Evolutionary conservation across 2,888 invertebrate species (phyloP).

Genomic region (Poecilobothrus nobilitatus): DNA sequence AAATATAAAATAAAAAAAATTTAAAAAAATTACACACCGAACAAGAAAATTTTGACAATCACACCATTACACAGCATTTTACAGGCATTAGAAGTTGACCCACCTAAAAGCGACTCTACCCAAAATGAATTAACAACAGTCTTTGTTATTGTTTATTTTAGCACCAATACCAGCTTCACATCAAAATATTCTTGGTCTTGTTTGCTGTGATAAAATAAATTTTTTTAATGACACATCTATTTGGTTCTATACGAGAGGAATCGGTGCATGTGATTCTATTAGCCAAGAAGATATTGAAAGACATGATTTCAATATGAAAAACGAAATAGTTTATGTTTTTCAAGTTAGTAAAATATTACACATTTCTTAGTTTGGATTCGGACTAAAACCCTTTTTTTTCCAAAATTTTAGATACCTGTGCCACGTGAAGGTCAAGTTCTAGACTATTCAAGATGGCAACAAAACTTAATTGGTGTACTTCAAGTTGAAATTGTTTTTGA

Average conservation of each 20-base stretch:
- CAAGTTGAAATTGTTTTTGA: constrained; percentile 76
- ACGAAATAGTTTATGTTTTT: constrained; percentile 79
- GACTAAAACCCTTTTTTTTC: constrained; percentile 24
- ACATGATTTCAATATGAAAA: constrained; percentile 51
- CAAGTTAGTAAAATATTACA: constrained; percentile 43
- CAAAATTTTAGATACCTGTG: constrained; percentile 90
- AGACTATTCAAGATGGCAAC: constrained; percentile 96
- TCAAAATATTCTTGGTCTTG: constrained; percentile 68
- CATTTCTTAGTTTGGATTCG: constrained; percentile 27
- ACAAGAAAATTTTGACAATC: no score
- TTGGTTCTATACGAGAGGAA: constrained; percentile 72
- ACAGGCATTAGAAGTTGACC: no score
- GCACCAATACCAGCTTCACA: constrained; percentile 85
- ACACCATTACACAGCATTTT: no score
- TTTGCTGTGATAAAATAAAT: constrained; percentile 65
- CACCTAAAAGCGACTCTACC: no score
- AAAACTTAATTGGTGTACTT: constrained; percentile 87
- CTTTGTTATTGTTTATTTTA: constrained; percentile 27
- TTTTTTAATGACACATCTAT: constrained; percentile 57
- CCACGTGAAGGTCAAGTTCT: constrained; percentile 62
- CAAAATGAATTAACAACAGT: no score
- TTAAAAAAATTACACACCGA: no score
- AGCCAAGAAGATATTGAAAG: constrained; percentile 48
- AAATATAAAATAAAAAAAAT: no score
- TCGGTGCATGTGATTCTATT: constrained; percentile 53